A percentile compares a stretch with the other conserved stretches of the same genome.
These are phyloP conservation scores for Tetranychus truncatus DNA, from an alignment of 2,888 invertebrate genomes.

Conservation along the genomic window DNA sequence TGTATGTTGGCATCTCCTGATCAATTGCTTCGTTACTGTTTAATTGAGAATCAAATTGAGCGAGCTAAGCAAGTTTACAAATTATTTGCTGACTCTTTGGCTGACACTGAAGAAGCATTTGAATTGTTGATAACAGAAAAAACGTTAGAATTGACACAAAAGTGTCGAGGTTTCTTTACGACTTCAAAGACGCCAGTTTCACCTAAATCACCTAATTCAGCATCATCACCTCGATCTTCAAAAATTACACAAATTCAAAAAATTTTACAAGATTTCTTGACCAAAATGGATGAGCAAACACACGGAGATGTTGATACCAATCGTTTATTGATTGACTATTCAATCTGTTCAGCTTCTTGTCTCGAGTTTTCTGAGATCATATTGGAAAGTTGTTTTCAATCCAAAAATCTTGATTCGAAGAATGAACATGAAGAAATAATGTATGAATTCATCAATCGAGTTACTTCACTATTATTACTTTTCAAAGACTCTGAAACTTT, in stretches of 20 bases:
- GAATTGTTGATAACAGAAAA: conserved; percentile 20
- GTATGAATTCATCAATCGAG: not conserved
- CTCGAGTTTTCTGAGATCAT: not conserved
- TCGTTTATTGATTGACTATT: not conserved
- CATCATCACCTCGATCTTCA: not conserved
- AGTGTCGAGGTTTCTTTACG: not conserved
- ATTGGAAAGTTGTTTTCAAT: not conserved
- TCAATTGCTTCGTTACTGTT: conserved; percentile 52
- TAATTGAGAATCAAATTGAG: conserved; percentile 51
- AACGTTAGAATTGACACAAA: conserved; percentile 6
- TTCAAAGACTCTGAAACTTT: not conserved
- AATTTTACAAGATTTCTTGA: conserved; percentile 16
- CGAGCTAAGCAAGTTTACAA: conserved; percentile 51
- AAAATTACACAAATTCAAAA: conserved; percentile 9
- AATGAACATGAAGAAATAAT: not conserved
- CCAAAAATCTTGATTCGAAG: not conserved
- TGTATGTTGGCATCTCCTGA: conserved; percentile 52
- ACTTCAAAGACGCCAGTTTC: not conserved
- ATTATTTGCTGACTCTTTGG: conserved; percentile 17
- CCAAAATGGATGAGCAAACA: conserved; percentile 12
- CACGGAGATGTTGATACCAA: conserved; percentile 14
- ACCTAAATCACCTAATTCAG: not conserved
- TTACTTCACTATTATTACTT: not conserved
- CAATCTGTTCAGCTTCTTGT: not conserved
- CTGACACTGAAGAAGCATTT: conserved; percentile 18